Conservation (phyloP, 2,113 vertebrate species). For the Cyrtonyx montezumae region DNA sequence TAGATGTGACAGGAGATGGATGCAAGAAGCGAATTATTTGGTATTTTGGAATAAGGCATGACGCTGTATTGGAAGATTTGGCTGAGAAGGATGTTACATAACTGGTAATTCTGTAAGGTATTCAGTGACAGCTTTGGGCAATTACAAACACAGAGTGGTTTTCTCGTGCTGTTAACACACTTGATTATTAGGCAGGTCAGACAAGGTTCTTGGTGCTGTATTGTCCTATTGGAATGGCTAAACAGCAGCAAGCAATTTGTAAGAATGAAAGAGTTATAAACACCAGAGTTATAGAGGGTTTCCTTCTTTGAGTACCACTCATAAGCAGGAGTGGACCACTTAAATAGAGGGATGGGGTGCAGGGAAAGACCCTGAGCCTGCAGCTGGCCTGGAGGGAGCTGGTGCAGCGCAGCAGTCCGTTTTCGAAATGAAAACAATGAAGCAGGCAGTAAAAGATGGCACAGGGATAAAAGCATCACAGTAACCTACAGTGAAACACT, state of each 20-base stretch:
- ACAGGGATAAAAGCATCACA: constrained; percentile 8
- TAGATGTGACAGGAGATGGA: constrained; percentile 52
- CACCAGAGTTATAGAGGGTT: background rate
- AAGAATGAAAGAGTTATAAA: background rate
- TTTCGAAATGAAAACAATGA: constrained; percentile 45
- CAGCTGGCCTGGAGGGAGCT: background rate
- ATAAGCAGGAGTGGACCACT: background rate
- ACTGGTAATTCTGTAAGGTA: constrained; percentile 35
- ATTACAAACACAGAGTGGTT: background rate
- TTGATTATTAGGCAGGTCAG: background rate
- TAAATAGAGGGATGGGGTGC: background rate
- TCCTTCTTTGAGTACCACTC: background rate
- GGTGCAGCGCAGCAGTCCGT: background rate
- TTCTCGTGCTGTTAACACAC: background rate
- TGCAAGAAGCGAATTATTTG: constrained; percentile 59
- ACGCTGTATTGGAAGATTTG: constrained; percentile 32
- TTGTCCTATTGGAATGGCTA: background rate
- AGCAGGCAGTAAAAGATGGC: background rate
- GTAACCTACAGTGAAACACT: background rate
- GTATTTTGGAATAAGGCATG: constrained; percentile 29
- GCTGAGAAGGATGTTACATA: constrained; percentile 14
- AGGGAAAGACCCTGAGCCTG: background rate
- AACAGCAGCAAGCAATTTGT: background rate
- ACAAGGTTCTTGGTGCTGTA: background rate
- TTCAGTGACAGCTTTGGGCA: constrained; percentile 21